A percentile compares a stretch with the other conserved stretches of the same genome.
Conservation (phyloP, 2,113 vertebrate species). For the Dromiciops gliroides region DNA sequence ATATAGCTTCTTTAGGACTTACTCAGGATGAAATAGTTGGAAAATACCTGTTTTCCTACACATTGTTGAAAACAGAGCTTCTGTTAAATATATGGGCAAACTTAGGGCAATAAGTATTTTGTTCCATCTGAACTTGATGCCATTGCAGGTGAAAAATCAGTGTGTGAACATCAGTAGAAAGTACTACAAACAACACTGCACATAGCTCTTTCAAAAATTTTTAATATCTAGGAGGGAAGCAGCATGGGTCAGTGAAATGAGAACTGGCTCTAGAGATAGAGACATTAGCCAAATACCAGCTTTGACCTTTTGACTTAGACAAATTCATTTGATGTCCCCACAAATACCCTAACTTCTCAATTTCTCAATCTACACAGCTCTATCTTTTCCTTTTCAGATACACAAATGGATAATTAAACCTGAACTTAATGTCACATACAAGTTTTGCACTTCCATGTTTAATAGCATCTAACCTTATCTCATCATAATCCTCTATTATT, state of each 20-base stretch:
- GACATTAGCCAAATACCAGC: not conserved
- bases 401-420: not conserved
- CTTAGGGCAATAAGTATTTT: slow-evolving; percentile 40
- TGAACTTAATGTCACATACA: not conserved
- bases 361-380: not conserved
- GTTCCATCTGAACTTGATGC: slow-evolving; percentile 32
- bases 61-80: slow-evolving; percentile 35
- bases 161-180: slow-evolving; percentile 42
- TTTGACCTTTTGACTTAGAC: not conserved
- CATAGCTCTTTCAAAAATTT: not conserved
- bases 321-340: not conserved
- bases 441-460: not conserved
- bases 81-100: slow-evolving; percentile 18
- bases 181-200: slow-evolving; percentile 49
- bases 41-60: slow-evolving; percentile 42
- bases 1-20: slow-evolving; percentile 51
- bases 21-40: slow-evolving; percentile 4
- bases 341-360: not conserved
- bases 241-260: not conserved
- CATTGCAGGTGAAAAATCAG: slow-evolving; percentile 52
- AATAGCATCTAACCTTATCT: not conserved
- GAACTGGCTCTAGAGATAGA: not conserved
- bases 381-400: not conserved
- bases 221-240: not conserved
- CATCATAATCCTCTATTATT: not conserved